Conservation (phyloP, 2,888 invertebrate genomes). For the Polietes domitor region DNA sequence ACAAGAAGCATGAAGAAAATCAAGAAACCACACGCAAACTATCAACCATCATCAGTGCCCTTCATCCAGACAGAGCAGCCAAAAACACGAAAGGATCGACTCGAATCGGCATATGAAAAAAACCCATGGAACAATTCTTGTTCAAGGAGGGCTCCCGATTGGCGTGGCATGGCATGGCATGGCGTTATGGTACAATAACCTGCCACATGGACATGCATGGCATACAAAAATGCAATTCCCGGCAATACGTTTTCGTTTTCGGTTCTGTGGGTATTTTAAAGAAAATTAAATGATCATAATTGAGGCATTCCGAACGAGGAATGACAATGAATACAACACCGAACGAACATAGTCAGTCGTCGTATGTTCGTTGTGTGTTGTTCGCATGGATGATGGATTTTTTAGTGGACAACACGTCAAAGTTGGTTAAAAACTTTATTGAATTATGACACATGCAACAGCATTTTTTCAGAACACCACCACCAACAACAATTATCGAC, state of each 20-base stretch:
- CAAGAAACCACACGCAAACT: slow-evolving; percentile 62
- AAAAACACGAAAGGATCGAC: slow-evolving; percentile 10
- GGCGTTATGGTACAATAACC: slow-evolving; percentile 67
- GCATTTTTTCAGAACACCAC: slow-evolving; percentile 71
- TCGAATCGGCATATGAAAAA: too few relatives aligned
- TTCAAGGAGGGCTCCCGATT: slow-evolving; percentile 61
- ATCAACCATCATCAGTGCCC: slow-evolving; percentile 1
- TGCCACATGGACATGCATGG: slow-evolving; percentile 53
- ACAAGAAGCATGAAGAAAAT: slow-evolving; percentile 41
- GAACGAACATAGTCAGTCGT: not conserved
- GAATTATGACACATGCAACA: slow-evolving; percentile 79
- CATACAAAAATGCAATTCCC: slow-evolving; percentile 59
- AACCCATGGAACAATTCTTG: slow-evolving; percentile 26
- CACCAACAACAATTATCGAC: slow-evolving; percentile 36
- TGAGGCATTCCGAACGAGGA: slow-evolving; percentile 47
- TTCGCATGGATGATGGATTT: too few relatives aligned
- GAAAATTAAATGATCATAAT: slow-evolving; percentile 67
- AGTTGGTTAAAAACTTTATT: slow-evolving; percentile 76
- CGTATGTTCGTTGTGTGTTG: too few relatives aligned
- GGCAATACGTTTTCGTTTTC: slow-evolving; percentile 28
- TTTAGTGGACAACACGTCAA: slow-evolving; percentile 52
- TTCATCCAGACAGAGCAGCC: slow-evolving; percentile 36
- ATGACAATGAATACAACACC: slow-evolving; percentile 35
- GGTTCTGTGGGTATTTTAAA: slow-evolving; percentile 32
- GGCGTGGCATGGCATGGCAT: too few relatives aligned